These are phyloP conservation scores for Hermetia illucens DNA, from an alignment of 1,140 invertebrate species.

Conservation along the genomic window DNA sequence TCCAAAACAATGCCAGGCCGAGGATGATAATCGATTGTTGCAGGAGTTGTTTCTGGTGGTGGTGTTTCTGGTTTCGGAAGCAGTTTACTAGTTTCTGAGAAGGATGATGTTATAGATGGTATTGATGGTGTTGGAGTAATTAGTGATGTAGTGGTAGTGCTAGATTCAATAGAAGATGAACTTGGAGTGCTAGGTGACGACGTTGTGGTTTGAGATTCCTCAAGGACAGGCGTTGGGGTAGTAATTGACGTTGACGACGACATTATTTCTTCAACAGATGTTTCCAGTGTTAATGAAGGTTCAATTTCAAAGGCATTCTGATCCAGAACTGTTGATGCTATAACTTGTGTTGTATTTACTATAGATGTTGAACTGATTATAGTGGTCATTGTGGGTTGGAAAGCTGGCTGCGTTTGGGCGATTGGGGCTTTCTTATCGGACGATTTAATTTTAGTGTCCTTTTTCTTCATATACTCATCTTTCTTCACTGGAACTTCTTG, in stretches of 20 bases:
- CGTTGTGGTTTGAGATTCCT: slow-evolving; percentile 16
- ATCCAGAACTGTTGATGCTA: too few species aligned
- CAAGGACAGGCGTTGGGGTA: slow-evolving; percentile 29
- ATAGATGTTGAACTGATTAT: slow-evolving; percentile 6
- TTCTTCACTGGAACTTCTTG: slow-evolving; percentile 10
- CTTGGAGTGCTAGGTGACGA: slow-evolving; percentile 9
- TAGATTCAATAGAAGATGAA: slow-evolving; percentile 15
- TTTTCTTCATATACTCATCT: slow-evolving; percentile 11
- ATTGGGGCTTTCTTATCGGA: slow-evolving; percentile 3
- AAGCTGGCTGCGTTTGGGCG: slow-evolving; percentile 7
- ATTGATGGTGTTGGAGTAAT: slow-evolving; percentile 19
- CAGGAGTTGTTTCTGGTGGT: slow-evolving; percentile 13
- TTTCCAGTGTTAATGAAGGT: slow-evolving; percentile 27
- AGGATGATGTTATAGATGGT: slow-evolving; percentile 8
- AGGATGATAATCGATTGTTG: slow-evolving; percentile 43
- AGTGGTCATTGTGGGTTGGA: slow-evolving; percentile 3
- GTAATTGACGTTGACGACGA: slow-evolving; percentile 23
- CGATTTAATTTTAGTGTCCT: slow-evolving; percentile 3
- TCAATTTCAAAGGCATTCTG: too few species aligned
- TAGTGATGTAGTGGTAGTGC: slow-evolving; percentile 28
- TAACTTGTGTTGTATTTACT: slow-evolving; percentile 1
- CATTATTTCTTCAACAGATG: slow-evolving; percentile 20
- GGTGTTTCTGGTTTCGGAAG: slow-evolving; percentile 10
- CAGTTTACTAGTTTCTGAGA: too few species aligned
- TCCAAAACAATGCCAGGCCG: slow-evolving; percentile 69